These are phyloP conservation scores for Heliopora coerulea DNA, from an alignment of 92 coral and sea anemone genomes.

Conservation along the genomic window DNA sequence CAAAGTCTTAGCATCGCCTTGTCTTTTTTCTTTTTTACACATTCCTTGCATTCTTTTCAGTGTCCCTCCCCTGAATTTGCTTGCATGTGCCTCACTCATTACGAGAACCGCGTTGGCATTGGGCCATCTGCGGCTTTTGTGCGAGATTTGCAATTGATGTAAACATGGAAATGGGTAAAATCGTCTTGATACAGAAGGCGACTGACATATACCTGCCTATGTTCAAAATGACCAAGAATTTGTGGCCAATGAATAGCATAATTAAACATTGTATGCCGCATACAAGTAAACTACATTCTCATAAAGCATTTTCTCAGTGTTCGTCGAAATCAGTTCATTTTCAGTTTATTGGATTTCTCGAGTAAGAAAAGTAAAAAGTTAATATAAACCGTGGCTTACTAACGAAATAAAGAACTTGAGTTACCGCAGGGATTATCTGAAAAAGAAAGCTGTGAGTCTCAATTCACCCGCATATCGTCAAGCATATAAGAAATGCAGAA, in stretches of 20 bases:
- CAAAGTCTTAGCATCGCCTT: slow-evolving; percentile 17
- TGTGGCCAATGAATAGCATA: slow-evolving; percentile 3
- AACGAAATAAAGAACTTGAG: too few relatives aligned
- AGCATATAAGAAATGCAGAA: too few relatives aligned
- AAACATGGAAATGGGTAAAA: slow-evolving; percentile 5
- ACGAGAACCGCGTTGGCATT: slow-evolving; percentile 11
- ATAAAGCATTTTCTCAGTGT: slow-evolving; percentile 1
- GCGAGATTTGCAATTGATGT: slow-evolving; percentile 22
- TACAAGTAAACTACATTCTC: too few relatives aligned
- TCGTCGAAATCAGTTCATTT: slow-evolving; percentile 4
- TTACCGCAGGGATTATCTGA: too few relatives aligned
- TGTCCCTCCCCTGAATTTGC: slow-evolving; percentile 3
- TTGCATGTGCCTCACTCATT: slow-evolving; percentile 7
- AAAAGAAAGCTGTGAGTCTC: too few relatives aligned
- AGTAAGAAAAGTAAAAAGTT: too few relatives aligned
- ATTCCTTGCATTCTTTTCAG: slow-evolving; percentile 12
- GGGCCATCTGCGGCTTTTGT: background rate
- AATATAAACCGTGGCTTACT: too few relatives aligned
- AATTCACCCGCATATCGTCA: too few relatives aligned
- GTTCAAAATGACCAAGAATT: slow-evolving; percentile 2
- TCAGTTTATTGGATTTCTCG: too few relatives aligned
- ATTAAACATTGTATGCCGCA: background rate
- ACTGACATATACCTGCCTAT: slow-evolving; percentile 9
- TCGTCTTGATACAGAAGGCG: background rate
- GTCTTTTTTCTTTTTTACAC: background rate